phyloP scores from a whole-genome alignment of 1,140 invertebrate species.

The Hylyphantes graminicola region DNA sequence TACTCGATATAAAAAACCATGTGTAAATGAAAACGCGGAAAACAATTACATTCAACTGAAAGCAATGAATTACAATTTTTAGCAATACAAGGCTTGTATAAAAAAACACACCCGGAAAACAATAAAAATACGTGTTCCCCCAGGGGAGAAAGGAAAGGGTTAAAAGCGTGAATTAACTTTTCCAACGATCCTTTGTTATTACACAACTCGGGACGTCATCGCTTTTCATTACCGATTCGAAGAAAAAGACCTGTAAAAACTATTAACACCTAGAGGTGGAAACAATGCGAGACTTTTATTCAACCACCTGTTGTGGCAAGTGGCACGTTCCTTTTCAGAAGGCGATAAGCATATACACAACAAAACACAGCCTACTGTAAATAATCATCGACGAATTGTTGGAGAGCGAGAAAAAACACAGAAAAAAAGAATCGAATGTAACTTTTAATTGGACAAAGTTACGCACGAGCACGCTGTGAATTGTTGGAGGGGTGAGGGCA shows the following conservation, averaged over 20 bases:
- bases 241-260: background rate
- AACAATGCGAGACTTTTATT: slow-evolving; percentile 45
- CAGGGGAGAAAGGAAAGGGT: background rate
- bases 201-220: background rate
- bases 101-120: no score
- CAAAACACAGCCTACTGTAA: slow-evolving; percentile 30
- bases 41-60: no score
- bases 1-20: no score
- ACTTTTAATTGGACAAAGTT: slow-evolving; percentile 52
- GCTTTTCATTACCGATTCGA: slow-evolving; percentile 36
- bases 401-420: slow-evolving; percentile 9
- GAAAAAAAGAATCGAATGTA: slow-evolving; percentile 16
- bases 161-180: slow-evolving; percentile 16
- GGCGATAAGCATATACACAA: slow-evolving; percentile 1
- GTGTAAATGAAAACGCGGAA: no score
- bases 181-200: slow-evolving; percentile 10
- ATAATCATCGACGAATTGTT: background rate
- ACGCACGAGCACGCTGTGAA: slow-evolving; percentile 48
- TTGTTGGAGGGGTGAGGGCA: slow-evolving; percentile 1
- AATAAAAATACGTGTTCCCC: background rate
- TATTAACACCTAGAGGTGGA: slow-evolving; percentile 44
- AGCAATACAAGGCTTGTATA: no score
- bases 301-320: background rate
- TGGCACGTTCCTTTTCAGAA: background rate
- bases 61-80: no score